A percentile compares a stretch with the other conserved stretches of the same genome.
Conservation (phyloP, 1,140 invertebrate species). For the Drosophila ohnishii region DNA sequence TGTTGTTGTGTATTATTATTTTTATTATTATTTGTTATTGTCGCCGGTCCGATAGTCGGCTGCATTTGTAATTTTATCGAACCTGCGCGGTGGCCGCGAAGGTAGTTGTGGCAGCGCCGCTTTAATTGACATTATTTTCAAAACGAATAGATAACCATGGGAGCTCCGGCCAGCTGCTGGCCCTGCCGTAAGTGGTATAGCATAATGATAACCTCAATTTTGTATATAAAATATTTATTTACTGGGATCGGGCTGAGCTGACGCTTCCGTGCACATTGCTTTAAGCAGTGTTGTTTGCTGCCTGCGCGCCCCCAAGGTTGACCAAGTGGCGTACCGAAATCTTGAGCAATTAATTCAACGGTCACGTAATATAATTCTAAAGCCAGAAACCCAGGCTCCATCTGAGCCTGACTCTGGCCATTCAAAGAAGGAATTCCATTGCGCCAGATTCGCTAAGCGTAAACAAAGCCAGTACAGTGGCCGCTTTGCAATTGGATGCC, state of each 20-base stretch:
- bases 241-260: constrained; percentile 14
- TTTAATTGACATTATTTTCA: constrained; percentile 57
- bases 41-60: constrained; percentile 24
- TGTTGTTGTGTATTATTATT: constrained; percentile 17
- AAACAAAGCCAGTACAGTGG: constrained; percentile 21
- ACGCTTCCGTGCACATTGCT: constrained; percentile 47
- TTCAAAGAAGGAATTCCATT: constrained; percentile 63
- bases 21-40: constrained; percentile 30
- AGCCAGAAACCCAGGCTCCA: constrained; percentile 25
- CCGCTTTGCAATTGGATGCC: constrained; percentile 5
- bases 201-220: constrained; percentile 33
- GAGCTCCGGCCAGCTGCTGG: constrained; percentile 29
- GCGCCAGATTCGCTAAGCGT: constrained; percentile 49
- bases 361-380: constrained; percentile 75
- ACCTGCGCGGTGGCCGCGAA: constrained; percentile 22
- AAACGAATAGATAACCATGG: constrained; percentile 47
- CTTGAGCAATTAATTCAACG: constrained; percentile 58
- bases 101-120: constrained; percentile 11
- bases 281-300: constrained; percentile 31
- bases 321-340: constrained; percentile 42
- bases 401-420: constrained; percentile 34
- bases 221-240: constrained; percentile 32
- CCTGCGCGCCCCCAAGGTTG: constrained; percentile 9
- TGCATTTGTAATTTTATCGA: constrained; percentile 53
- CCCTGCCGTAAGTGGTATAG: constrained; percentile 16